These are phyloP conservation scores for Pandion haliaetus DNA, from an alignment of 2,113 vertebrate genomes.

Conservation along the genomic window DNA sequence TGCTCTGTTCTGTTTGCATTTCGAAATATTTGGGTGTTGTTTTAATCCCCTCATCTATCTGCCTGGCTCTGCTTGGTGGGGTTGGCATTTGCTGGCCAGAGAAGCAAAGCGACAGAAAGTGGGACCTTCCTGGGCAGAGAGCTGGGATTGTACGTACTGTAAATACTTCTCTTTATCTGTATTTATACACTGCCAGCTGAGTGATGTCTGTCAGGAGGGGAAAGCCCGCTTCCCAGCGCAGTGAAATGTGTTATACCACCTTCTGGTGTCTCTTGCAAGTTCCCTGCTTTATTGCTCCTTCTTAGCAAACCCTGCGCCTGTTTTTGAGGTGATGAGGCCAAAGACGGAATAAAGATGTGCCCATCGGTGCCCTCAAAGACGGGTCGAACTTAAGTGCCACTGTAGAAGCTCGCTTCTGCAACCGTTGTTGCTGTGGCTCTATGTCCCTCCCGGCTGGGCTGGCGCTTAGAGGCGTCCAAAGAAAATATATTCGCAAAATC, in stretches of 20 bases:
- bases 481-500: not conserved
- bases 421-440: not conserved
- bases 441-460: not conserved
- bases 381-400: not conserved
- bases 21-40: conserved; percentile 48
- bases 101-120: not conserved
- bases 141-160: not conserved
- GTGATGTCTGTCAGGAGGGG: not conserved
- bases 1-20: conserved; percentile 31
- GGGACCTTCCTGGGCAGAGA: not conserved
- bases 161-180: conserved; percentile 27
- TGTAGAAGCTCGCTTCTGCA: not conserved
- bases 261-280: not conserved
- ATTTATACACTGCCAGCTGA: not conserved
- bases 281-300: not conserved
- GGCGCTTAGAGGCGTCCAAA: not conserved
- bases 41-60: conserved; percentile 58
- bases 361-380: not conserved
- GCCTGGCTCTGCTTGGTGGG: not conserved
- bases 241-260: not conserved
- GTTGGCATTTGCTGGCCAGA: not conserved
- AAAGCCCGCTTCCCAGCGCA: not conserved
- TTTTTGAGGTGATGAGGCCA: not conserved
- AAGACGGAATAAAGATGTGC: not conserved
- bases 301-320: not conserved